phyloP scores from a whole-genome alignment of 2,888 invertebrate genomes.

The Protophormia terraenovae region DNA sequence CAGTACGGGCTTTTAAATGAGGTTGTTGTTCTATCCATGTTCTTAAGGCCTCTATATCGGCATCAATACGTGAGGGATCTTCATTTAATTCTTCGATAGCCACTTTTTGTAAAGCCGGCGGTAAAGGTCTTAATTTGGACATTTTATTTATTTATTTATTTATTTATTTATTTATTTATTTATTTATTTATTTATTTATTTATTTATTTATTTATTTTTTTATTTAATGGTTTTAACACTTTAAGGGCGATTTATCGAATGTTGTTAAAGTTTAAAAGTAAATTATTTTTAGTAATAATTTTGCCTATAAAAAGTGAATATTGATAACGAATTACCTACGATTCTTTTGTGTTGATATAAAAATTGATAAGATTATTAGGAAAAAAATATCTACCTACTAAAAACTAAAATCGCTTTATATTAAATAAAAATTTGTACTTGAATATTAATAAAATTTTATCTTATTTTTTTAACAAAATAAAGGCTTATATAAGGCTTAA shows the following conservation, averaged over 20 bases:
- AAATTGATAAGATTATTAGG: background rate
- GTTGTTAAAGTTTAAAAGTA: background rate
- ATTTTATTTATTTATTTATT: too few species aligned
- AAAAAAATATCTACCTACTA: background rate
- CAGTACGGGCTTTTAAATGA: constrained; percentile 77
- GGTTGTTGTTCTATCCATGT: constrained; percentile 82
- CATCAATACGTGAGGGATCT: constrained; percentile 77
- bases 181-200: too few species aligned
- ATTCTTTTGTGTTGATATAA: background rate
- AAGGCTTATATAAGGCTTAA: too few species aligned
- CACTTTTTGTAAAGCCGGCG: constrained; percentile 73
- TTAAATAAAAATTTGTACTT: background rate
- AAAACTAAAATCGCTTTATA: background rate
- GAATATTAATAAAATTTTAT: too few species aligned
- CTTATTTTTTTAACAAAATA: too few species aligned
- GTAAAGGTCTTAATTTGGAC: constrained; percentile 73
- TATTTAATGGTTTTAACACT: background rate
- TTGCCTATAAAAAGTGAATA: constrained; percentile 1
- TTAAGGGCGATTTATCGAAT: background rate
- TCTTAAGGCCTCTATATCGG: constrained; percentile 78
- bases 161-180: too few species aligned
- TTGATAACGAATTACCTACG: constrained; percentile 1
- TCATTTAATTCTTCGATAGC: constrained; percentile 82
- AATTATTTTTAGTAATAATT: background rate
- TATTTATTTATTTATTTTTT: too few species aligned